Evolutionary conservation across 1,140 invertebrate genomes (phyloP), one percentile per base, ranked within the genome.

Genomic region (Microvelia longipes): DNA sequence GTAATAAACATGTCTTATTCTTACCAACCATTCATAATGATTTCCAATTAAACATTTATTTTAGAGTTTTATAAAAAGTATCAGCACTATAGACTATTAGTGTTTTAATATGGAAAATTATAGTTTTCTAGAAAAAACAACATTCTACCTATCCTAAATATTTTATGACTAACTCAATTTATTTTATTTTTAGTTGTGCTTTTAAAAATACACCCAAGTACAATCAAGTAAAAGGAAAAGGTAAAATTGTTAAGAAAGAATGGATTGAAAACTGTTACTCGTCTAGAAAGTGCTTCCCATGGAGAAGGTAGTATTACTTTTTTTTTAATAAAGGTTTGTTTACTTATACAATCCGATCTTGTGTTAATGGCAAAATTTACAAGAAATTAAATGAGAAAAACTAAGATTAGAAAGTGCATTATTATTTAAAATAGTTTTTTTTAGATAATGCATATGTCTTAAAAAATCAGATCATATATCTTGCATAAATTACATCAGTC

Each of bases 171-270:
- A n/a, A n/a, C n/a, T n/a, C n/a, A n/a, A n/a, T n/a, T n/a, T n/a
- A n/a, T n/a, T n/a, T n/a, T n/a, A 76, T 73, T 80, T 80, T 35
- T 74, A 93, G 91, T 65, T 94, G 92, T 83, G 92, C 92, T 24
- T 94, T 93, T 82, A 78, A 83, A 2, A 93, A 94, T 77, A 95
- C 93, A 28, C 93, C 92, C 15, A 95, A 95, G 78, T 91, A 88
- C 77, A 83, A 85, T 68, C 84, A 90, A 79, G 90, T 92, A 0
- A 81, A 82, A 75, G 85, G 84, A 25, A 1, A 83, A 83, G 75
- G 88, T 84, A 25, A 85, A 83, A 79, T 92, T 75, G 88, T 92
- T 1, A 87, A 79, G n/a, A 87, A 87, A 74, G 80, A 87, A 28
- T 96, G 92, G 92, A 83, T 95, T 68, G 81, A 85, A 69, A 85